These are phyloP conservation scores for Ceratoteleas bidentatus DNA, from an alignment of 1,140 invertebrate species.

Conservation along the genomic window DNA sequence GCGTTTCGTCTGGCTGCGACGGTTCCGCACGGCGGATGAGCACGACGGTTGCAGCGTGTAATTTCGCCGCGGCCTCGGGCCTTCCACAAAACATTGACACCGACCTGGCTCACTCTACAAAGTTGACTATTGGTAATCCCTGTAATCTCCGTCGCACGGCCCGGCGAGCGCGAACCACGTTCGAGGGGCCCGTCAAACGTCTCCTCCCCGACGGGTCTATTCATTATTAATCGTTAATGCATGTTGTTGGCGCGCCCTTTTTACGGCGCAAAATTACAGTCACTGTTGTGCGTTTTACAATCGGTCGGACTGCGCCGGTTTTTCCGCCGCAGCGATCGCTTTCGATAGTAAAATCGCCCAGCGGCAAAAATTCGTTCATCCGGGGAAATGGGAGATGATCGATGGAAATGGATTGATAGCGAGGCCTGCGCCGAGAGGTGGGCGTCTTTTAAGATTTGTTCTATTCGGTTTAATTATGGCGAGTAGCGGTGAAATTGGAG, in stretches of 20 bases:
- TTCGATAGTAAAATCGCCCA: too few species aligned
- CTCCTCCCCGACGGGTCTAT: constrained; percentile 20
- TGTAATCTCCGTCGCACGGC: constrained; percentile 30
- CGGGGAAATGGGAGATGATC: neutral
- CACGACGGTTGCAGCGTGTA: constrained; percentile 44
- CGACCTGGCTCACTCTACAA: constrained; percentile 41
- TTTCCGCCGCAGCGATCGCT: too few species aligned
- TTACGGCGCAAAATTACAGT: constrained; percentile 25
- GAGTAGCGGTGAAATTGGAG: too few species aligned
- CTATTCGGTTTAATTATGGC: too few species aligned
- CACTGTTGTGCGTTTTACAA: constrained; percentile 11
- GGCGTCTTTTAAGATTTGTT: too few species aligned
- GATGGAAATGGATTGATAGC: too few species aligned
- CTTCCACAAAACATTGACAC: constrained; percentile 59
- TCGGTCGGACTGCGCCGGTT: neutral
- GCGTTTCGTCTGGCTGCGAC: constrained; percentile 9
- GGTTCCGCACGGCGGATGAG: constrained; percentile 36
- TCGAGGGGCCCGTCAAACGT: constrained; percentile 28
- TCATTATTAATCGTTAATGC: constrained; percentile 41
- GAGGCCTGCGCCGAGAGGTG: too few species aligned
- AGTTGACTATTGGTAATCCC: constrained; percentile 39
- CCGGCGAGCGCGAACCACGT: constrained; percentile 16
- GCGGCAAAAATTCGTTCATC: too few species aligned
- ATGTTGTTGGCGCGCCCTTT: constrained; percentile 10
- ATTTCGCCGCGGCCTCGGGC: constrained; percentile 53